Evolutionary conservation across 2,888 invertebrate genomes (phyloP).

Genomic region (Melipona bicolor): DNA sequence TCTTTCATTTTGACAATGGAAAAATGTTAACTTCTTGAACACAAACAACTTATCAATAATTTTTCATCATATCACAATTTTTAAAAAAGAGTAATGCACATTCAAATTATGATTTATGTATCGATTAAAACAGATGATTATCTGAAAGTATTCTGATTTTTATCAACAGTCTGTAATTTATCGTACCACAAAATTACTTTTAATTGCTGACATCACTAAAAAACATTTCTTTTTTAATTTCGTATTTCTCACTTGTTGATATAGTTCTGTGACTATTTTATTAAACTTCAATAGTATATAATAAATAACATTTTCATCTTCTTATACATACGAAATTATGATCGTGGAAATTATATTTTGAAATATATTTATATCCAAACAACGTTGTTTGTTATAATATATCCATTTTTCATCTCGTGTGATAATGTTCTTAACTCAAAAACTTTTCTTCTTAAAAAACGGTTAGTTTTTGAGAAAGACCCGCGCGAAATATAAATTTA

Average conservation of each 20-base stretch:
- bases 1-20: background rate
- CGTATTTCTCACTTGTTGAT: background rate
- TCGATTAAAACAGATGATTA: background rate
- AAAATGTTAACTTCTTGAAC: background rate
- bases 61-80: background rate
- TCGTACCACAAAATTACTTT: background rate
- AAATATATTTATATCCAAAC: background rate
- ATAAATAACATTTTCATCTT: background rate
- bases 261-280: background rate
- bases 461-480: background rate
- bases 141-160: background rate
- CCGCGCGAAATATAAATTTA: background rate
- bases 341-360: background rate
- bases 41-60: background rate
- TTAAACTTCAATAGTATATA: background rate
- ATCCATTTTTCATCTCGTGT: background rate
- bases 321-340: background rate
- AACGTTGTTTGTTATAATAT: background rate
- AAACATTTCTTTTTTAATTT: background rate
- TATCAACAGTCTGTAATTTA: background rate
- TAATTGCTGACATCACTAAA: background rate
- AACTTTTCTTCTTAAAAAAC: constrained; percentile 2
- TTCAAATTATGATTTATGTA: background rate
- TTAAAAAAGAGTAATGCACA: background rate
- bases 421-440: background rate